Evolutionary conservation across 2,888 invertebrate genomes (phyloP).

Genomic region (Leptinotarsa rubiginosa): DNA sequence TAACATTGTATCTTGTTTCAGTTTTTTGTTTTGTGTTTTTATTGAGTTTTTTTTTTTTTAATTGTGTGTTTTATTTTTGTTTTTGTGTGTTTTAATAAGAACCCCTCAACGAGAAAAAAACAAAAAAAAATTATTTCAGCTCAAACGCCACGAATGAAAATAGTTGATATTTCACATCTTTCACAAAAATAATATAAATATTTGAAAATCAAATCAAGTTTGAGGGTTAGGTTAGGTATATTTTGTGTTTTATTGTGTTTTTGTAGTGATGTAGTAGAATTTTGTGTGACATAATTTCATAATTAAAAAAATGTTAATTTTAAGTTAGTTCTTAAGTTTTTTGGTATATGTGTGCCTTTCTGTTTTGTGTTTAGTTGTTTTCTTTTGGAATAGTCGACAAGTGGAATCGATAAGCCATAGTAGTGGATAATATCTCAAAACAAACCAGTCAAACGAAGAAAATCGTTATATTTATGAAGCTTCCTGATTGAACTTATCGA

Average conservation of each 20-base stretch:
- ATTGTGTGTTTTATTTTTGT: slow-evolving; percentile 34
- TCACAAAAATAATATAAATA: background rate
- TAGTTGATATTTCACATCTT: background rate
- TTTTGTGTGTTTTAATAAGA: slow-evolving; percentile 40
- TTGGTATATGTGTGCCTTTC: slow-evolving; percentile 40
- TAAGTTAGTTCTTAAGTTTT: slow-evolving; percentile 12
- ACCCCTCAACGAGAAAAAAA: slow-evolving; percentile 41
- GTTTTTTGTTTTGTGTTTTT: background rate
- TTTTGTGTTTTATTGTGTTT: slow-evolving; percentile 13
- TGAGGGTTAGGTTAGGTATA: slow-evolving; percentile 16
- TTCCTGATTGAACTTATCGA: slow-evolving; percentile 17
- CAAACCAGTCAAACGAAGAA: too few species aligned
- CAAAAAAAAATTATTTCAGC: slow-evolving; percentile 35
- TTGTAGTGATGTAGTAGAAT: background rate
- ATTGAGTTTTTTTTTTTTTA: slow-evolving; percentile 12
- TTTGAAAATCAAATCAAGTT: background rate
- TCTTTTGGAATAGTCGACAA: background rate
- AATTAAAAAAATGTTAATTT: background rate
- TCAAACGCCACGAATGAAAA: background rate
- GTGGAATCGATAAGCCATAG: background rate
- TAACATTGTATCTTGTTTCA: too few species aligned
- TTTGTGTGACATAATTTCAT: slow-evolving; percentile 3
- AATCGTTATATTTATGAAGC: background rate
- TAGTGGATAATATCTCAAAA: too few species aligned
- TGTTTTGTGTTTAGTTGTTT: slow-evolving; percentile 17